Evolutionary conservation across 2,113 vertebrate genomes (phyloP), one percentile per base, ranked within the genome.

Genomic region (Hystrix cristata): DNA sequence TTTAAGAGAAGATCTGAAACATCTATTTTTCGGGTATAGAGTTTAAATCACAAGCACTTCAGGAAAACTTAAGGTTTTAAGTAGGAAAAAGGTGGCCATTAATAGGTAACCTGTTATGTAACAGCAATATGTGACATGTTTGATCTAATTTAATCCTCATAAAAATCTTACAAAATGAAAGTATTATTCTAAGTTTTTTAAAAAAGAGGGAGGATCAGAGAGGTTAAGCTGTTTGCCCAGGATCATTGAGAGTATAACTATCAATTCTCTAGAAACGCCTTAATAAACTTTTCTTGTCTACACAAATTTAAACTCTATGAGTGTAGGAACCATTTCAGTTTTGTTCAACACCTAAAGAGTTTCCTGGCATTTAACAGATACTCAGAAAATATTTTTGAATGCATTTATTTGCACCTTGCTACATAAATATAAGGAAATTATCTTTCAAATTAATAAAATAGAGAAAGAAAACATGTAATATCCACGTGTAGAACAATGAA

Each of bases 321-420:
- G 0, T 27, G 25, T 10, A 46, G 27, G 8, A 67, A 69, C 23
- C 7, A 64, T 4, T 64, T 69, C 14, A 11, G 46, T 71, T 95
- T 87, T 79, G 13, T 65, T 84, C 69, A 78, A 9, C 23, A 57
- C 7, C 29, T 71, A 57, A 53, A 12, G 60, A 46, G 72, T 51
- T 94, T 78, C 10, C 43, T 95, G 72, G 46, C 29, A 91, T 12
- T 83, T 83, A 94, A 34, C 34, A 78, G 38, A 62, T n/a, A 1
- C 21, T 91, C 81, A n/a, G 55, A 78, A 93, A 95, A 25, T 74
- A 87, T n/a, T 95, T 83, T 90, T 74, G 34, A 79, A 87, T 93
- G 27, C 93, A 64, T 5, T 83, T 79, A 51, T 53, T 83, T 81
- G 23, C 29, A 90, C 18, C 3, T 85, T 59, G 31, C 11, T 59